Percentiles rank a stretch among this genome's conserved stretches.
These are phyloP conservation scores for Acrocera orbiculus DNA, from an alignment of 2,888 invertebrate genomes.

Conservation along the genomic window DNA sequence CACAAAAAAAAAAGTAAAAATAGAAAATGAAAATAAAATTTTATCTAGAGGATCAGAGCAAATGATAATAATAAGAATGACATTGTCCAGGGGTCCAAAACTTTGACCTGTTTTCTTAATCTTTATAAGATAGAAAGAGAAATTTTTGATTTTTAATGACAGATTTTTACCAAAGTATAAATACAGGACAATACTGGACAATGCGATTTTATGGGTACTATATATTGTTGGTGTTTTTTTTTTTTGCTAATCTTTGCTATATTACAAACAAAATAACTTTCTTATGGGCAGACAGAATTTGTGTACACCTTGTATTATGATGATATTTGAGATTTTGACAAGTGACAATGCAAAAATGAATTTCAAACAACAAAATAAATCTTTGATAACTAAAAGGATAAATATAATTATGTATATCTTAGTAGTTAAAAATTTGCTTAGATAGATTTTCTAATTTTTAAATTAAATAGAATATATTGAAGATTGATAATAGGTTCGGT, in stretches of 20 bases:
- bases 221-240: constrained; percentile 7
- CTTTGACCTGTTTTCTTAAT: background rate
- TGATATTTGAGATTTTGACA: constrained; percentile 5
- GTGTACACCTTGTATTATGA: constrained; percentile 8
- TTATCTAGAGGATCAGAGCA: constrained; percentile 1
- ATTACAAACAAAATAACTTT: too few species aligned
- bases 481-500: too few species aligned
- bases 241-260: constrained; percentile 2
- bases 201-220: constrained; percentile 9
- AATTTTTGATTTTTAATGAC: constrained; percentile 3
- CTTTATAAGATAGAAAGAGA: background rate
- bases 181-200: constrained; percentile 9
- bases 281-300: constrained; percentile 3
- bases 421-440: too few species aligned
- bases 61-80: constrained; percentile 4
- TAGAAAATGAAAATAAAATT: too few species aligned
- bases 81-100: constrained; percentile 8
- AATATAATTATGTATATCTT: too few species aligned
- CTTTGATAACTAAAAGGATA: too few species aligned
- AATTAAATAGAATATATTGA: too few species aligned
- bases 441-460: too few species aligned
- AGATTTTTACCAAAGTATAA: constrained; percentile 4
- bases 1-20: too few species aligned
- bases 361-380: too few species aligned
- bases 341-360: constrained; percentile 7